Base-by-base conservation (phyloP, 2,797 vertebrate genomes). In the Hozukius guyotensis region DNA sequence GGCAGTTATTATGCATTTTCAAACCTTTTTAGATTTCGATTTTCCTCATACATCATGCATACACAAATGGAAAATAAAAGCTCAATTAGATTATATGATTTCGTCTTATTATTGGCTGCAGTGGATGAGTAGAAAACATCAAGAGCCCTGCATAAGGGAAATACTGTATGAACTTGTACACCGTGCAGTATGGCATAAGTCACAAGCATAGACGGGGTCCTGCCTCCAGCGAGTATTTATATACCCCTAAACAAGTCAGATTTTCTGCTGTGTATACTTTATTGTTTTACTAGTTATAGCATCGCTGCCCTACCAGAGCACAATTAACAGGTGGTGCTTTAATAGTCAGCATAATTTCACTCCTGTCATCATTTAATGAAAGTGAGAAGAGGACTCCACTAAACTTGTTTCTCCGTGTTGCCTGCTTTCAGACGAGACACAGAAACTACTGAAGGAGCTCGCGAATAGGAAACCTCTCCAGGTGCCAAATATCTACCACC, bases 401-500 rank as follows among this genome's bases (percentile, higher is more conserved):
- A 32, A 36, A 72, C 32, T 52, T 16, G 4, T 25, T 38, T 63
- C 20, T 72, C n/a, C 36, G 24, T 69, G 31, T 56, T 56, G 24
- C 13, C 22, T 72, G 1, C 27, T 80, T 91, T 69, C 93, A 99
- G 99, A 97, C 94, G 97, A 98, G 88, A 99, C 98, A 0, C 95
- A 99, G 94, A 99, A 99, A 92, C 95, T 99, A 70, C 92, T 99
- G 86, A 99, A 98, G 92, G 98, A 99, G 82, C 95, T 99, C 74
- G 96, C 97, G 70, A 97, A 95, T 72, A 97, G 93, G 94, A 99
- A 97, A 93, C 96, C 97, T 89, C 97, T 99, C 87, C 98, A 99
- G 95, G 97, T 99, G 96, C 99, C 99, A 96, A 99, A 96, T 94
- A 98, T 99, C 94, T 99, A 99, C 95, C 97, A 99, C 94, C 98